phyloP scores from a whole-genome alignment of 2,113 vertebrate species.

The Boleophthalmus pectinirostris region DNA sequence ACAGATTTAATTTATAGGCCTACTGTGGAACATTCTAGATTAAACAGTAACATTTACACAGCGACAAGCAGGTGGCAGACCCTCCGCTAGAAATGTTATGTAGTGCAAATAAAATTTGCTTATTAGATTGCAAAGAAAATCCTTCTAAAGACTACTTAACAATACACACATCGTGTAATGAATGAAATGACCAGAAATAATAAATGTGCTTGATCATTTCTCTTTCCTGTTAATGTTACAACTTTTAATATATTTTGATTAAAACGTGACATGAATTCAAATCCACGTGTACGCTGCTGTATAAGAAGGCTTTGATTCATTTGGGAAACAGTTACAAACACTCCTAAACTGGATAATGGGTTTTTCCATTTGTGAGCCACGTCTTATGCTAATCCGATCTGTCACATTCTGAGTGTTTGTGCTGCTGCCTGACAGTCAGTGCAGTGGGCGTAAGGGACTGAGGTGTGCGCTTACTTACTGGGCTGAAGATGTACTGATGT shows the following conservation, averaged over 20 bases:
- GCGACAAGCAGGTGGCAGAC: no score
- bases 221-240: not conserved
- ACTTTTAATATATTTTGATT: slow-evolving; percentile 2
- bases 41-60: no score
- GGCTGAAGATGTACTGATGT: not conserved
- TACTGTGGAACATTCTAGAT: no score
- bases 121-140: no score
- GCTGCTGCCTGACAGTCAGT: slow-evolving; percentile 41
- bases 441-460: slow-evolving; percentile 17
- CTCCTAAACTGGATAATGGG: slow-evolving; percentile 51
- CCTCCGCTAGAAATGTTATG: no score
- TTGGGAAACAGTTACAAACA: slow-evolving; percentile 39
- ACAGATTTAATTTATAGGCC: no score
- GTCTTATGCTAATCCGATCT: slow-evolving; percentile 62
- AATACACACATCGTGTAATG: not conserved
- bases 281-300: not conserved
- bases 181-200: not conserved
- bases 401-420: slow-evolving; percentile 55
- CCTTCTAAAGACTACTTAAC: not conserved
- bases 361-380: slow-evolving; percentile 62
- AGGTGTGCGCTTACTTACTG: slow-evolving; percentile 6
- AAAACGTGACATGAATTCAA: not conserved
- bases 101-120: not conserved
- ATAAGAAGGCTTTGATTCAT: slow-evolving; percentile 37
- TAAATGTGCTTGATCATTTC: not conserved